phyloP scores from a whole-genome alignment of 1,140 invertebrate species.

The Drosophila simulans region DNA sequence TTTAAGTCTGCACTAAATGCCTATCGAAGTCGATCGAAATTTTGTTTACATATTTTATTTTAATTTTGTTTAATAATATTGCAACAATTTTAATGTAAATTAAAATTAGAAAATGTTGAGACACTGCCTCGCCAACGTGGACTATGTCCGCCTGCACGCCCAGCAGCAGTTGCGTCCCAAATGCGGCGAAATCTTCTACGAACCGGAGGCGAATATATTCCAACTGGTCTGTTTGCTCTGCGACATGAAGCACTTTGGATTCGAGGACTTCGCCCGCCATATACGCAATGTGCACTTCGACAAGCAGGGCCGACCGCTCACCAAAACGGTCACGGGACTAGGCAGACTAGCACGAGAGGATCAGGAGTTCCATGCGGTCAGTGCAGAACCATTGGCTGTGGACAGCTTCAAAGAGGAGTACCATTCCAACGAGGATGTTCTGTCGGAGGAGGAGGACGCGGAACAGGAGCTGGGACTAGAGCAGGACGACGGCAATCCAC shows the following conservation, averaged over 20 bases:
- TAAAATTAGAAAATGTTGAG: constrained; percentile 57
- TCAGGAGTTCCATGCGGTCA: neutral
- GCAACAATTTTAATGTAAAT: constrained; percentile 1
- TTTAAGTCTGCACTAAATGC: neutral
- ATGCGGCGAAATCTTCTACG: constrained; percentile 71
- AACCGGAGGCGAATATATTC: constrained; percentile 55
- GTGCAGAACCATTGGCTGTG: neutral
- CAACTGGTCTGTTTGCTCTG: constrained; percentile 65
- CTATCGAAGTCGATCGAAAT: constrained; percentile 10
- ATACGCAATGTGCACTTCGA: constrained; percentile 71
- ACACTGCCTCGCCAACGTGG: constrained; percentile 63
- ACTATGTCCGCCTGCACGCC: constrained; percentile 53
- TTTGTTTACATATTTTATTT: constrained; percentile 34
- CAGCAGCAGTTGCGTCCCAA: constrained; percentile 57
- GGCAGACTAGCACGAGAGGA: neutral
- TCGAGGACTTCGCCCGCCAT: constrained; percentile 66
- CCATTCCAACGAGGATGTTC: neutral
- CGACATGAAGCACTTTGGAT: constrained; percentile 67
- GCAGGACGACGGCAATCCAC: constrained; percentile 13
- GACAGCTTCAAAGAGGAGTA: neutral
- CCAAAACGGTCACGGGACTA: constrained; percentile 4
- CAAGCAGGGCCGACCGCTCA: constrained; percentile 39
- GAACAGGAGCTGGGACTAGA: constrained; percentile 8
- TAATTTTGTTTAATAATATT: constrained; percentile 25
- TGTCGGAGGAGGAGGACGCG: constrained; percentile 6